Conservation (phyloP, 2,888 invertebrate genomes). For the Dinocampus coccinellae region DNA sequence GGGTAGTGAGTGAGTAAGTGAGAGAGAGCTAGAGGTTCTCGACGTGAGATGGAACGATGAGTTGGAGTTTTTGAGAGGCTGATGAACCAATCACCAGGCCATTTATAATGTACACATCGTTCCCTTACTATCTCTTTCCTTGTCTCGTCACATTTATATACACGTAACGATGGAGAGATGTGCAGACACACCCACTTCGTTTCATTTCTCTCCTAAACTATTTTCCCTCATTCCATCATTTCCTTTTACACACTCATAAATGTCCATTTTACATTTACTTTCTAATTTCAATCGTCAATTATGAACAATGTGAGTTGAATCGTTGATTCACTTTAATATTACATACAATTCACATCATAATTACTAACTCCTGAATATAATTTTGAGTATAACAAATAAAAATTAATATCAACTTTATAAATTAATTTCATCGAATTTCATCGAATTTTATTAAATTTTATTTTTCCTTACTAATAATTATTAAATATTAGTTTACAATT, state of each 20-base stretch:
- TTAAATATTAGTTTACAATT: no score
- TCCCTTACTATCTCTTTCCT: background rate
- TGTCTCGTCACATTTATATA: background rate
- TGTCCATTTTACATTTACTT: constrained; percentile 7
- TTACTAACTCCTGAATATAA: no score
- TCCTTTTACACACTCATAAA: background rate
- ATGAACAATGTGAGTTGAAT: no score
- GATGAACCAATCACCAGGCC: constrained; percentile 63
- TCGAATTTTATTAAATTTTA: no score
- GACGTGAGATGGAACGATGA: constrained; percentile 43
- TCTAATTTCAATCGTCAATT: constrained; percentile 42
- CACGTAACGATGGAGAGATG: no score
- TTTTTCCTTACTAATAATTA: no score
- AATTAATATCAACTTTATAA: no score
- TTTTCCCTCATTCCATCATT: background rate
- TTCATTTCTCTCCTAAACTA: constrained; percentile 33
- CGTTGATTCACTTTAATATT: constrained; percentile 65
- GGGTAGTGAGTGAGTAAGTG: no score
- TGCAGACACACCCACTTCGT: constrained; percentile 1
- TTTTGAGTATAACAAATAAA: no score
- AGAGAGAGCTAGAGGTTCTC: no score
- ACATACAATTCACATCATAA: no score
- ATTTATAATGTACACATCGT: constrained; percentile 58
- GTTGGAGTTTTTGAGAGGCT: constrained; percentile 58
- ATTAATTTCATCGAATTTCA: no score